phyloP scores from a whole-genome alignment of 1,140 invertebrate species.

The Bombyx mori region ASM3026992v2 NC_085110.1:7088501-7089000 shows the following conservation, averaged over 20 bases:
- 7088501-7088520: too few relatives aligned
- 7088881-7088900: conserved; percentile 26
- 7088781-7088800: conserved; percentile 42
- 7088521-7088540: too few relatives aligned
- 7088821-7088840: conserved; percentile 39
- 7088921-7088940: conserved; percentile 15
- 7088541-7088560: too few relatives aligned
- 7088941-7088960: conserved; percentile 1
- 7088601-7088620: too few relatives aligned
- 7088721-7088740: conserved; percentile 10
- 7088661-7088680: background rate
- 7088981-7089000: too few relatives aligned
- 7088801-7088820: conserved; percentile 41
- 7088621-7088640: too few relatives aligned
- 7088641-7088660: too few relatives aligned
- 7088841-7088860: conserved; percentile 58
- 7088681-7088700: background rate
- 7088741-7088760: conserved; percentile 30
- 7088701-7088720: background rate
- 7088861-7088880: conserved; percentile 57
- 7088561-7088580: too few relatives aligned
- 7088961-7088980: background rate
- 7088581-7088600: too few relatives aligned
- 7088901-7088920: conserved; percentile 21
- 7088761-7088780: conserved; percentile 48